Conservation (phyloP, 2,113 vertebrate genomes). For the Cercocebus atys region DNA sequence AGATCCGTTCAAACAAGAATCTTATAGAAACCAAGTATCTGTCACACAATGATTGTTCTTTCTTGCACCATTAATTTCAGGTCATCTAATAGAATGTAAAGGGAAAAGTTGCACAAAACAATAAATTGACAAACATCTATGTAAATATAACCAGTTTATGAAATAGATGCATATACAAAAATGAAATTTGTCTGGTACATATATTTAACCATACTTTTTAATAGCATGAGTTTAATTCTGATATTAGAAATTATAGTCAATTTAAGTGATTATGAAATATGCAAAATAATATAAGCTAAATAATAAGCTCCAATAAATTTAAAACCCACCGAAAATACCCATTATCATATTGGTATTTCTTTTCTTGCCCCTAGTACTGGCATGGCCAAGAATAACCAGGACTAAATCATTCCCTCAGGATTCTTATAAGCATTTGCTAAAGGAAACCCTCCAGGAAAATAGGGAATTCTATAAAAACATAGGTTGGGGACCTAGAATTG, state of each 20-base stretch:
- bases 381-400: neutral
- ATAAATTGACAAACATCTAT: neutral
- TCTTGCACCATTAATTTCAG: slow-evolving; percentile 61
- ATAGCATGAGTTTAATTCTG: neutral
- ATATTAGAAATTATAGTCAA: neutral
- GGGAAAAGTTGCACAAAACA: neutral
- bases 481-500: neutral
- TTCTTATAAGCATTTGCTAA: neutral
- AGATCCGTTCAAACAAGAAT: slow-evolving; percentile 47
- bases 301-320: neutral
- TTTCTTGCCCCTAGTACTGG: neutral
- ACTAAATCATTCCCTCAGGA: neutral
- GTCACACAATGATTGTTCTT: slow-evolving; percentile 53
- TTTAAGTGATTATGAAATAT: neutral
- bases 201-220: neutral
- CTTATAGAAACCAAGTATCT: slow-evolving; percentile 43
- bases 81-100: slow-evolving; percentile 41
- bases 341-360: neutral
- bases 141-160: neutral
- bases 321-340: neutral
- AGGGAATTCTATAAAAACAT: neutral
- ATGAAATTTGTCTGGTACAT: neutral
- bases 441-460: neutral
- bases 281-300: neutral
- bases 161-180: neutral